Percentiles rank a stretch among this genome's conserved stretches.
phyloP scores from a whole-genome alignment of 2,888 invertebrate genomes.

The Odontocolon sp. region DNA sequence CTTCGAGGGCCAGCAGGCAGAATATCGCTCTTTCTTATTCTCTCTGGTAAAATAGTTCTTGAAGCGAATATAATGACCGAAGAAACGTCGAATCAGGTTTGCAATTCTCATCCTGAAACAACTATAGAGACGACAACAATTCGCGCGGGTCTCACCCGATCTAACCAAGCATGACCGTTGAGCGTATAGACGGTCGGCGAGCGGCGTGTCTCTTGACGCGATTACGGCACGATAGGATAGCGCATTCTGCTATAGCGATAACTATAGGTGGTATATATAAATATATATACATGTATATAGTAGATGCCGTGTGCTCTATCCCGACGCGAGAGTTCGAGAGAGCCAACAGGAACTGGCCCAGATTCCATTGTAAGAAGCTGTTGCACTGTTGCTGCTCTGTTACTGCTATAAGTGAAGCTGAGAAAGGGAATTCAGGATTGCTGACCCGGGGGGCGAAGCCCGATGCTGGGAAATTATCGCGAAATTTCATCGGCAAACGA shows the following conservation, averaged over 20 bases:
- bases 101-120: not conserved
- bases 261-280: constrained; percentile 3
- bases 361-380: constrained; percentile 63
- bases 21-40: constrained; percentile 1
- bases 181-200: constrained; percentile 19
- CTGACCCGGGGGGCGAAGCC: constrained; percentile 19
- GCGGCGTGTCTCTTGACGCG: constrained; percentile 57
- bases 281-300: not conserved
- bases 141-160: constrained; percentile 39
- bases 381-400: constrained; percentile 42
- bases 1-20: constrained; percentile 21
- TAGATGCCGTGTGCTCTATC: constrained; percentile 50
- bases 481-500: constrained; percentile 69
- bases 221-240: constrained; percentile 55
- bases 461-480: constrained; percentile 61
- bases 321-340: constrained; percentile 42
- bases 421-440: constrained; percentile 57
- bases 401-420: constrained; percentile 18
- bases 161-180: constrained; percentile 50
- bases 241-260: constrained; percentile 30
- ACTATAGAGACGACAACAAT: constrained; percentile 26
- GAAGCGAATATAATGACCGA: not conserved
- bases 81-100: not conserved
- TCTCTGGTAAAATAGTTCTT: not conserved
- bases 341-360: constrained; percentile 68